A percentile compares a stretch with the other conserved stretches of the same genome.
Evolutionary conservation across 1,140 invertebrate genomes (phyloP).

Genomic region (Drosophila auraria): DNA sequence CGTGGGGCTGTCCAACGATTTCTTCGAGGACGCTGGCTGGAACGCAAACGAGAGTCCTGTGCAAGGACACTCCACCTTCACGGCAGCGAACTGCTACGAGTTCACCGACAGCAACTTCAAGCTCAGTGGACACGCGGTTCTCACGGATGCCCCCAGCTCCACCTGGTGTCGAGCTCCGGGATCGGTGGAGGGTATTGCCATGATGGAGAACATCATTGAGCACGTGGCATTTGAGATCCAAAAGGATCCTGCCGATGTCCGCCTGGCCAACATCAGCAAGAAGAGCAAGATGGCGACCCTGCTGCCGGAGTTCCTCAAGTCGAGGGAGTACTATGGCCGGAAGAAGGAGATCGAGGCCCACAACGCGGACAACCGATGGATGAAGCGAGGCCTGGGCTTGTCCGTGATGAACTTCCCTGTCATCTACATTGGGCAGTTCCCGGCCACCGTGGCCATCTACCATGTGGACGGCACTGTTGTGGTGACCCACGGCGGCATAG

Average conservation of each 20-base stretch:
- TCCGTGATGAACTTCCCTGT: slow-evolving; percentile 87
- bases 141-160: slow-evolving; percentile 89
- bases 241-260: slow-evolving; percentile 89
- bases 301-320: slow-evolving; percentile 66
- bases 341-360: slow-evolving; percentile 86
- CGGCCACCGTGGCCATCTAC: slow-evolving; percentile 88
- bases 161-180: slow-evolving; percentile 88
- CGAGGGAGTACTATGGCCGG: slow-evolving; percentile 86
- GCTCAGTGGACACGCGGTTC: slow-evolving; percentile 86
- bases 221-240: slow-evolving; percentile 89
- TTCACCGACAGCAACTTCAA: slow-evolving; percentile 85
- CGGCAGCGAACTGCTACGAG: slow-evolving; percentile 88
- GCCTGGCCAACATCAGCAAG: slow-evolving; percentile 87
- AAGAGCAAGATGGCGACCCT: slow-evolving; percentile 84
- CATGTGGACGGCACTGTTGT: slow-evolving; percentile 89
- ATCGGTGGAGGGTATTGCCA: slow-evolving; percentile 88
- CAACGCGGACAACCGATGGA: slow-evolving; percentile 89
- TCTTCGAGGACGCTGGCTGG: slow-evolving; percentile 89
- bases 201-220: slow-evolving; percentile 93
- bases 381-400: slow-evolving; percentile 88
- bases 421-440: slow-evolving; percentile 86
- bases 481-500: slow-evolving; percentile 89
- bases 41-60: slow-evolving; percentile 87
- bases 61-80: slow-evolving; percentile 76
- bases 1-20: slow-evolving; percentile 88